Percentiles rank a stretch among this genome's conserved stretches.
Conservation (phyloP, 2,888 invertebrate genomes). For the Parnassius smintheus region DNA sequence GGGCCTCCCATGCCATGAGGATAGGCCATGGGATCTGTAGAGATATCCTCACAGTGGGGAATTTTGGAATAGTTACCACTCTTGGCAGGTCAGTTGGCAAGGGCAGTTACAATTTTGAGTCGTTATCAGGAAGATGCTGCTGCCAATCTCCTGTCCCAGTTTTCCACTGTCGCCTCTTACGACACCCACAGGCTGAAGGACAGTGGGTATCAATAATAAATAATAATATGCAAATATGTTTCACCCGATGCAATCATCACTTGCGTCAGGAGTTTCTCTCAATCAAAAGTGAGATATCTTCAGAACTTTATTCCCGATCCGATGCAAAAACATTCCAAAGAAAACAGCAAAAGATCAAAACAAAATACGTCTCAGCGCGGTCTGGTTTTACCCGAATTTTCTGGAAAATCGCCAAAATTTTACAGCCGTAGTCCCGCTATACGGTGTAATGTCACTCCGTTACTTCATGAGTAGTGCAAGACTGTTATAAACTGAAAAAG, state of each 20-base stretch:
- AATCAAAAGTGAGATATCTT: not conserved
- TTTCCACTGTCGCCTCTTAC: no score
- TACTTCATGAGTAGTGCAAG: not conserved
- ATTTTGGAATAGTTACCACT: no score
- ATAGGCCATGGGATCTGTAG: no score
- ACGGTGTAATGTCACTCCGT: conserved; percentile 20
- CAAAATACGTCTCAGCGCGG: conserved; percentile 45
- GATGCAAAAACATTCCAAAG: conserved; percentile 31
- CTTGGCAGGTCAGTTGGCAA: no score
- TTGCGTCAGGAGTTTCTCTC: conserved; percentile 12
- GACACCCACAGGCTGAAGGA: no score
- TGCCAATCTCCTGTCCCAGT: no score
- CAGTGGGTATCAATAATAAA: no score
- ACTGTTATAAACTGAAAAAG: not conserved
- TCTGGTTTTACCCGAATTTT: conserved; percentile 36
- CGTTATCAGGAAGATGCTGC: no score
- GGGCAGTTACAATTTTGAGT: no score
- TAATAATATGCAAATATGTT: no score
- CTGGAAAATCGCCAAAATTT: conserved; percentile 34
- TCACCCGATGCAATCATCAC: not conserved
- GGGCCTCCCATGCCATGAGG: no score
- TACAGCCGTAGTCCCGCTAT: conserved; percentile 12
- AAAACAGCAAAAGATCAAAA: conserved; percentile 38
- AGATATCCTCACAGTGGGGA: no score
- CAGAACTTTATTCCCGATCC: conserved; percentile 6